These are phyloP conservation scores for Ectemnius cavifrons DNA, from an alignment of 2,888 invertebrate genomes.

Conservation along the genomic window DNA sequence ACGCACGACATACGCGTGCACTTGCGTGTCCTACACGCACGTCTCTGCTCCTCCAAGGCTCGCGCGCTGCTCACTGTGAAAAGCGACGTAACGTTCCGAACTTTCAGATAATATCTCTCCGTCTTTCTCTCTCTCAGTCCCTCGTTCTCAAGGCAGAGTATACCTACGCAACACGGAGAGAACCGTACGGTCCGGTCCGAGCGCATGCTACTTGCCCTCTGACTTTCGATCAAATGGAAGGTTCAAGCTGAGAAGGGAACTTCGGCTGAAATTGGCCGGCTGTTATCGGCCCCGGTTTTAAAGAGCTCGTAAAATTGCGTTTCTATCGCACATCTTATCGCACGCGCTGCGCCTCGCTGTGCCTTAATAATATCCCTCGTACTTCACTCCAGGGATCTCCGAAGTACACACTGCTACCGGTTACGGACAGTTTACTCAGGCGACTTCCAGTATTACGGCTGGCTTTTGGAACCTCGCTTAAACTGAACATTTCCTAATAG, in stretches of 20 bases:
- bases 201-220: no score
- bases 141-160: no score
- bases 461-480: no score
- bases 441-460: no score
- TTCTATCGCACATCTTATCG: slow-evolving; percentile 6
- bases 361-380: not conserved
- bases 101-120: slow-evolving; percentile 39
- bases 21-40: slow-evolving; percentile 47
- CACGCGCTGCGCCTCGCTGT: not conserved
- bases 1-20: slow-evolving; percentile 35
- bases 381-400: not conserved
- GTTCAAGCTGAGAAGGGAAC: no score
- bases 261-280: no score
- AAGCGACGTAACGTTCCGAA: slow-evolving; percentile 36
- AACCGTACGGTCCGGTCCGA: not conserved
- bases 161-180: not conserved
- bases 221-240: no score
- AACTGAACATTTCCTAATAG: no score
- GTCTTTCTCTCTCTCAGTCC: slow-evolving; percentile 24
- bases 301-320: slow-evolving; percentile 8
- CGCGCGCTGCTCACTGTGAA: slow-evolving; percentile 39
- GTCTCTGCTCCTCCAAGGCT: slow-evolving; percentile 52
- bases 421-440: no score
- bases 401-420: not conserved
- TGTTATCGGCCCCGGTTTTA: slow-evolving; percentile 1